Percentiles rank a stretch among this genome's conserved stretches.
These are phyloP conservation scores for Denticeps clupeoides DNA, from an alignment of 2,797 vertebrate genomes.

Conservation along the genomic window DNA sequence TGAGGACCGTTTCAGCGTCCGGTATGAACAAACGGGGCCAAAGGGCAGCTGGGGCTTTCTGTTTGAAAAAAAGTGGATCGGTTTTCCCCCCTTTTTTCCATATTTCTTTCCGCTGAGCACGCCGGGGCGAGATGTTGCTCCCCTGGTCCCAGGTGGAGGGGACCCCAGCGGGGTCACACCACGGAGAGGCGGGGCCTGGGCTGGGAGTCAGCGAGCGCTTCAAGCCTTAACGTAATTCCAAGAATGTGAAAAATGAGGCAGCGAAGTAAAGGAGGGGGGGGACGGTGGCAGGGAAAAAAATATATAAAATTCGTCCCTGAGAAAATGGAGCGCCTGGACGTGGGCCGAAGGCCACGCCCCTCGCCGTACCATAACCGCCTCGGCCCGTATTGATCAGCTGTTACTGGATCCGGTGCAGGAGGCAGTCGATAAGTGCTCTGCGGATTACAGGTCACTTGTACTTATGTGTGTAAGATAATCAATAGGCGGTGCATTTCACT, in stretches of 20 bases:
- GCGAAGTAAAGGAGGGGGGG: constrained; percentile 82
- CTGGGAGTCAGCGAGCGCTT: constrained; percentile 84
- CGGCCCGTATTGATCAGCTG: constrained; percentile 59
- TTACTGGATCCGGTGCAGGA: constrained; percentile 64
- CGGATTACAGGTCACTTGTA: constrained; percentile 73
- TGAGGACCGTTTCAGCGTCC: constrained; percentile 28
- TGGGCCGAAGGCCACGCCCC: constrained; percentile 25
- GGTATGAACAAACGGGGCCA: constrained; percentile 33
- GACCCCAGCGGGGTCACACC: too few species aligned
- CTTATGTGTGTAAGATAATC: constrained; percentile 72
- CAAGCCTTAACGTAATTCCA: constrained; percentile 99
- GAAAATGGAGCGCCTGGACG: neutral
- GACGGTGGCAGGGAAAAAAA: too few species aligned
- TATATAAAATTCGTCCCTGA: too few species aligned
- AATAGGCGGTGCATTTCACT: constrained; percentile 66
- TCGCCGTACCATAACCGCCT: constrained; percentile 53
- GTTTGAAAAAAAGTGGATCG: constrained; percentile 28
- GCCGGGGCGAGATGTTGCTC: constrained; percentile 35
- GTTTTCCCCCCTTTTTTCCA: constrained; percentile 20
- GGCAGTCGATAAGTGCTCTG: constrained; percentile 71
- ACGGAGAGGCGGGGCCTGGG: constrained; percentile 71
- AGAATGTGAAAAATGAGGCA: constrained; percentile 99
- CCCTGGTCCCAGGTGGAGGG: constrained; percentile 22
- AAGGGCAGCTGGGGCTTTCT: constrained; percentile 25
- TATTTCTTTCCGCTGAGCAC: constrained; percentile 3